phyloP scores from a whole-genome alignment of 2,888 invertebrate species.

The Troglohyphantes excavatus region DNA sequence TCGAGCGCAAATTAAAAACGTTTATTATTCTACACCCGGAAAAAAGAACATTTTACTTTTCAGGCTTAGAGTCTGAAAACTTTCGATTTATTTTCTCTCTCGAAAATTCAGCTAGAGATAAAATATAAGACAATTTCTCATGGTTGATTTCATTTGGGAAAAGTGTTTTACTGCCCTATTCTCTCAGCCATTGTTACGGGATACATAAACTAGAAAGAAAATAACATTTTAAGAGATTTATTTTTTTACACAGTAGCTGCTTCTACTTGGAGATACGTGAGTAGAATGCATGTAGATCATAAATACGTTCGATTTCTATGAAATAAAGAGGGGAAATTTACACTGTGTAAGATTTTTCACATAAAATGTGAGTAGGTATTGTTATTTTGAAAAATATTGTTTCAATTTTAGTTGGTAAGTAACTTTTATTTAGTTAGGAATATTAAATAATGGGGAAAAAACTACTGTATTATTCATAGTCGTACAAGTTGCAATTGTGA shows the following conservation, averaged over 20 bases:
- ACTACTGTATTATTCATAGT: no score
- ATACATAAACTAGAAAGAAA: background rate
- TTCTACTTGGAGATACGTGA: background rate
- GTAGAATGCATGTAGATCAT: background rate
- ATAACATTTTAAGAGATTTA: background rate
- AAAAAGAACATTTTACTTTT: background rate
- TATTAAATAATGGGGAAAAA: no score
- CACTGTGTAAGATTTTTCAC: no score
- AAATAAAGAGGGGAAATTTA: background rate
- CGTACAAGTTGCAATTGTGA: no score
- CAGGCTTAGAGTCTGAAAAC: background rate
- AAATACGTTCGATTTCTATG: background rate
- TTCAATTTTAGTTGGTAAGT: no score
- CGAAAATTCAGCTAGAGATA: background rate
- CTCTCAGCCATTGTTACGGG: background rate
- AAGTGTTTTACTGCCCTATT: conserved; percentile 26
- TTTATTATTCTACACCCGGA: conserved; percentile 1
- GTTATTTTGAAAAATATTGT: no score
- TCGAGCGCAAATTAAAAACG: background rate
- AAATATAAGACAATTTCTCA: conserved; percentile 44
- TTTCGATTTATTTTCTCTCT: background rate
- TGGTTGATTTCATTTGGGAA: conserved; percentile 41
- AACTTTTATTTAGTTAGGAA: no score
- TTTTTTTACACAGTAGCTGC: background rate
- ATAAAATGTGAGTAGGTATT: no score